Evolutionary conservation across 2,797 vertebrate species (phyloP), one percentile per base, ranked within the genome.

Genomic region (Paguma larvata): DNA sequence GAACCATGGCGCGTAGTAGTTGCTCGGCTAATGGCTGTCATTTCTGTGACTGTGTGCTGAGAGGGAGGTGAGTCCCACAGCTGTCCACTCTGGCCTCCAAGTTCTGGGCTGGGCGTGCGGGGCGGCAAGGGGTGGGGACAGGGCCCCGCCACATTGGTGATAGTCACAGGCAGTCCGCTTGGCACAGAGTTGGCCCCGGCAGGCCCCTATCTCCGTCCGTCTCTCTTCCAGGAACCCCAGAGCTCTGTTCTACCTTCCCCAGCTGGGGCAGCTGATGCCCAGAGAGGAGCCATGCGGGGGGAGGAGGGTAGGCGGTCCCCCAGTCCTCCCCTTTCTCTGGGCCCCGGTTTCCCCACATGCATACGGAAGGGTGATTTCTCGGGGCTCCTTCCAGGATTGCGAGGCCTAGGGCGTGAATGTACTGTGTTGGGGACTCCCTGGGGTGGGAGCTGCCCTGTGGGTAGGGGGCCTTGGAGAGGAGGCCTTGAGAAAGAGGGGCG

Each of bases 271-370:
- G 68, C 38, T 18, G n/a, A 34, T 77, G 21, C 48, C 32, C 75
- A 14, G 86, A 9, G 34, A 38, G 34, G 34, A 73, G 67, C 6
- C 2, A 3, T 34, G 27, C 3, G 27, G 13, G 14, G n/a, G 85
- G 11, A 2, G 2, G 0, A 3, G 44, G 32, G 56, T 14, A 6
- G 18, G 11, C 6, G 5, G 23, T 32, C 18, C 15, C 10, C 51
- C 9, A 0, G 30, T 65, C n/a, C 62, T 51, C 41, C 32, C 68
- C 34, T 21, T 65, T 46, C 53, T 67, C 68, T 67, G 63, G 30
- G 30, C 38, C 32, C 41, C 2, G 38, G 12, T 83, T 91, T 89
- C 14, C 38, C 38, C 41, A 0, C 14, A 5, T 7, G 38, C 19
- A 19, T 15, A 10, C n/a, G 16, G 21, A 91, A 30, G 27, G 16